Evolutionary conservation across 2,113 vertebrate genomes (phyloP).

Genomic region (Lethenteron reissneri): DNA sequence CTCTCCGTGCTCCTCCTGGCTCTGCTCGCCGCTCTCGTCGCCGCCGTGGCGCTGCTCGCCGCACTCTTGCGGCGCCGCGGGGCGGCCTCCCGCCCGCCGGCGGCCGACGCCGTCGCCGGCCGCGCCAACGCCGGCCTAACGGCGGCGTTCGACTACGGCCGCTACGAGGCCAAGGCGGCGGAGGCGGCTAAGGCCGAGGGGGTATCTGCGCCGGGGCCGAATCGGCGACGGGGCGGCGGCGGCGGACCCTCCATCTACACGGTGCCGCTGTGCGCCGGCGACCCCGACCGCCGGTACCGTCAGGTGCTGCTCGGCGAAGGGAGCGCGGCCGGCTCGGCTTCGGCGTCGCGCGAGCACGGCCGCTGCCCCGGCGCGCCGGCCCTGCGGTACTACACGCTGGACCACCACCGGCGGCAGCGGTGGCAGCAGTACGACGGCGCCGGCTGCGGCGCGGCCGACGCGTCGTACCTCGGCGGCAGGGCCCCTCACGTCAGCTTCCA

Average conservation of each 20-base stretch:
- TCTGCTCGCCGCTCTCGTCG: slow-evolving; percentile 78
- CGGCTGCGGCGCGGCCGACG: no score
- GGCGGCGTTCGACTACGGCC: slow-evolving; percentile 22
- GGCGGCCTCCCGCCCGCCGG: slow-evolving; percentile 42
- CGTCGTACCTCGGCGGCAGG: no score
- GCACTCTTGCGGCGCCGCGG: slow-evolving; percentile 78
- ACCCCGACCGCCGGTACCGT: slow-evolving; percentile 74
- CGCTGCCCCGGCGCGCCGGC: no score
- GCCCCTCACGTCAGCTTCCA: no score
- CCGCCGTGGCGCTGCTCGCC: slow-evolving; percentile 82
- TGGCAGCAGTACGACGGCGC: no score
- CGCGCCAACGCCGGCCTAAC: slow-evolving; percentile 57
- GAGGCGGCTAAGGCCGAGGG: no score
- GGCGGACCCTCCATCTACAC: slow-evolving; percentile 85
- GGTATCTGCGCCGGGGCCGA: slow-evolving; percentile 46
- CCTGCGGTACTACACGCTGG: no score
- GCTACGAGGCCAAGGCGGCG: slow-evolving; percentile 30
- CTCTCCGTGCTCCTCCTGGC: slow-evolving; percentile 85
- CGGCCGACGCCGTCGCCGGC: slow-evolving; percentile 40
- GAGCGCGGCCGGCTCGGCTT: no score
- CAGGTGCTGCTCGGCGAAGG: slow-evolving; percentile 40
- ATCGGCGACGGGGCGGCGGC: slow-evolving; percentile 28
- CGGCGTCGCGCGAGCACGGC: slow-evolving; percentile 20
- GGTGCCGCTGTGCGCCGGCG: slow-evolving; percentile 87
- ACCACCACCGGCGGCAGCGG: no score